Base-by-base conservation (phyloP, 2,797 vertebrate genomes). In the Helicolenus hilgendorfi region DNA sequence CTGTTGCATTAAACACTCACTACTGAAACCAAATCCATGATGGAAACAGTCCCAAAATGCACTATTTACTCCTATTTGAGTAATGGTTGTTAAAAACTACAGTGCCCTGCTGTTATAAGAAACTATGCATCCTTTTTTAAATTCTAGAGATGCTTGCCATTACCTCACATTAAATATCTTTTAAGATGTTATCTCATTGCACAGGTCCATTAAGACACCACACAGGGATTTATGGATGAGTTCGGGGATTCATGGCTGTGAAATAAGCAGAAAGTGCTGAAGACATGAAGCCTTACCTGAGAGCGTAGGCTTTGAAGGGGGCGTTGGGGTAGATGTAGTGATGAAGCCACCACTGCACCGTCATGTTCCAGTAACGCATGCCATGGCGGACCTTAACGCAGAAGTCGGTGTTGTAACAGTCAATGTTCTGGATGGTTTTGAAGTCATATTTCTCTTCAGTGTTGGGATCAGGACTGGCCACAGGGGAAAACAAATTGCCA, bases 361-460 rank as follows among this genome's bases (percentile, higher is more conserved):
- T 98, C 98, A 99, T 99, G 96, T 99, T 99, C 98, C 98, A 99
- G 96, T 98, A 98, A 4, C 98, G 98, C 98, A 99, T 98, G 69
- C 98, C 98, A 0, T 99, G 98, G n/a, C 98, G 97, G 86, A 99
- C 98, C 65, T 98, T 98, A 79, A 98, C 97, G 35, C 98, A 99
- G 97, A 99, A 98, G 95, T 99, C 98, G 0, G 98, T 97, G 96
- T 98, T 97, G 85, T 98, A 98, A 81, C 98, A 98, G 95, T 99
- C 98, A 8, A 99, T 98, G 97, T 98, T 99, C 92, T 98, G 98
- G 92, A 99, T 95, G 79, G 98, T 98, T 96, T 92, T 98, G 82
- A 98, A 99, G 97, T 99, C 98, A 11, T 98, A 98, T 36, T 89
- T 89, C 60, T 96, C 96, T 2, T 93, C 92, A 6, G 79, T 22